Evolutionary conservation across 2,888 invertebrate genomes (phyloP).

Genomic region (Hoplodrina ambigua): DNA sequence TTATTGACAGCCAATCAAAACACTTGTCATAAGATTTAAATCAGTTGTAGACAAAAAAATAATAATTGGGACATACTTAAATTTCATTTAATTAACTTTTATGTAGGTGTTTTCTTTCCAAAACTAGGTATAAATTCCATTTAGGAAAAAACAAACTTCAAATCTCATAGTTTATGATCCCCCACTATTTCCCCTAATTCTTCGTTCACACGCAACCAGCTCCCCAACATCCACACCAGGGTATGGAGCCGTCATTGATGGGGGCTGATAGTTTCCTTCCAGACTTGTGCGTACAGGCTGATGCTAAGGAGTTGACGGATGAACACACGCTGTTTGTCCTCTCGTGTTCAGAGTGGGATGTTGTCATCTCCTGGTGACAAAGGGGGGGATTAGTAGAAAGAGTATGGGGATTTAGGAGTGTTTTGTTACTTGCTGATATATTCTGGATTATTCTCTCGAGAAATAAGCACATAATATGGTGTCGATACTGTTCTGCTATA

Average conservation of each 20-base stretch:
- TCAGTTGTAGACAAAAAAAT: too few relatives aligned
- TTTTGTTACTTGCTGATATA: constrained; percentile 8
- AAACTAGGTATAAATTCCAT: not conserved
- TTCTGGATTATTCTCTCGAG: not conserved
- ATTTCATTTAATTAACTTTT: too few relatives aligned
- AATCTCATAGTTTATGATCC: not conserved
- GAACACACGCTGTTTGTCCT: constrained; percentile 92
- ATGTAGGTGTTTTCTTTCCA: not conserved
- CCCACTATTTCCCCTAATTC: not conserved
- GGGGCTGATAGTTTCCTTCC: constrained; percentile 91
- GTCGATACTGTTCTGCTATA: too few relatives aligned
- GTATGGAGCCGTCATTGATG: constrained; percentile 92
- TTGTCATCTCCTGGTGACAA: constrained; percentile 87
- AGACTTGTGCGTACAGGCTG: constrained; percentile 91
- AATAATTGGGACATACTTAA: too few relatives aligned
- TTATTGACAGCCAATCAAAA: not conserved
- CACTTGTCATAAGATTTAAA: too few relatives aligned
- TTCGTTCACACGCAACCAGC: constrained; percentile 92
- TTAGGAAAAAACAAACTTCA: not conserved
- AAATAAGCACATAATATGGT: too few relatives aligned
- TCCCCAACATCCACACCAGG: constrained; percentile 97
- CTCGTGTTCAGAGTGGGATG: constrained; percentile 91
- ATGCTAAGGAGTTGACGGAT: constrained; percentile 91
- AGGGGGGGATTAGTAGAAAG: constrained; percentile 4
- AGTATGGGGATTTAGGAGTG: not conserved